A percentile compares a stretch with the other conserved stretches of the same genome.
These are phyloP conservation scores for Chaetodon trifasciatus DNA, from an alignment of 2,797 vertebrate genomes.

Conservation along the genomic window DNA sequence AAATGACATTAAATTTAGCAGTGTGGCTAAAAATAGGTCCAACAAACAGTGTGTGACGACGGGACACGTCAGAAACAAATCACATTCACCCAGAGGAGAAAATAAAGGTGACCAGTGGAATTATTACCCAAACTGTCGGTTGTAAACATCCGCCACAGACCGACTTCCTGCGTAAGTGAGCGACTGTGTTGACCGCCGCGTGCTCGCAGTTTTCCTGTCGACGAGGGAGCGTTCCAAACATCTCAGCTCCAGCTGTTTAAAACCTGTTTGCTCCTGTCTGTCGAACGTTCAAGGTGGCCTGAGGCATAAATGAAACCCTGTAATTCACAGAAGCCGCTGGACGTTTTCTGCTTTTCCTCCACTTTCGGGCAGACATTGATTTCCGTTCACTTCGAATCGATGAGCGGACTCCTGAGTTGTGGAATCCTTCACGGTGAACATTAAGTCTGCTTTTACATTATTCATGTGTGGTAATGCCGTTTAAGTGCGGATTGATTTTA, in stretches of 20 bases:
- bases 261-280: neutral
- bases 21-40: neutral
- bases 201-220: neutral
- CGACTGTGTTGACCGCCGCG: neutral
- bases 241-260: neutral
- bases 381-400: neutral
- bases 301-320: neutral
- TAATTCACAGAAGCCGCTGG: neutral
- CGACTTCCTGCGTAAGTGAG: neutral
- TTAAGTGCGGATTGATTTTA: slow-evolving; percentile 40
- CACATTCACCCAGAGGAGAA: neutral
- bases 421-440: neutral
- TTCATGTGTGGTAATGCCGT: slow-evolving; percentile 20
- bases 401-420: neutral
- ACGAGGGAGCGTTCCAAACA: neutral
- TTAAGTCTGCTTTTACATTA: slow-evolving; percentile 22
- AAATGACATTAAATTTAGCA: neutral
- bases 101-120: neutral
- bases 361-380: neutral
- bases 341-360: neutral
- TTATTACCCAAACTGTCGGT: neutral
- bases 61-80: neutral
- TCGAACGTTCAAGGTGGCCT: neutral
- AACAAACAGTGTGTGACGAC: neutral
- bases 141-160: neutral